Evolutionary conservation across 2,888 invertebrate species (phyloP).

Genomic region (Melitaea athalia): DNA sequence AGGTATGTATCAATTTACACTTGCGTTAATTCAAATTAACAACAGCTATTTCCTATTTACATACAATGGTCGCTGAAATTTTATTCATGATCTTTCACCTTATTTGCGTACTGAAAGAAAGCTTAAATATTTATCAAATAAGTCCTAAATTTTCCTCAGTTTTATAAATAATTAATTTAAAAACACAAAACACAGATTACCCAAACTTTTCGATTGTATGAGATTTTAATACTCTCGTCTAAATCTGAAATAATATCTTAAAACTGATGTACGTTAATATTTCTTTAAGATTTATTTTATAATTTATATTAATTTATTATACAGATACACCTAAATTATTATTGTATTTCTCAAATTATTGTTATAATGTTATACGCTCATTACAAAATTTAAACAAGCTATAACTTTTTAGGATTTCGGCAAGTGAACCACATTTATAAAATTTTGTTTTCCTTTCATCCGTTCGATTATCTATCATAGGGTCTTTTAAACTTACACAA

Average conservation of each 20-base stretch:
- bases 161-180: slow-evolving; percentile 2
- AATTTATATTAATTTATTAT: too few species aligned
- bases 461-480: too few species aligned
- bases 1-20: slow-evolving; percentile 38
- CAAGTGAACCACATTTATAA: too few species aligned
- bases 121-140: slow-evolving; percentile 17
- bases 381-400: too few species aligned
- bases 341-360: too few species aligned
- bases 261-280: neutral
- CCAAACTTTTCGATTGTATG: neutral
- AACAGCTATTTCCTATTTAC: slow-evolving; percentile 33
- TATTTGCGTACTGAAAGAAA: slow-evolving; percentile 53
- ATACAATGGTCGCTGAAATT: slow-evolving; percentile 46
- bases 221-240: neutral
- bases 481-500: too few species aligned
- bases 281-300: too few species aligned
- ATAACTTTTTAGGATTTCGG: too few species aligned
- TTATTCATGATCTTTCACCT: slow-evolving; percentile 49
- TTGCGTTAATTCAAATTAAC: slow-evolving; percentile 13
- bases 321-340: too few species aligned
- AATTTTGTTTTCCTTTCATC: too few species aligned
- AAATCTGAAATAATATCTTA: neutral
- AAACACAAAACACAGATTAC: neutral
- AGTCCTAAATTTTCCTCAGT: slow-evolving; percentile 4
- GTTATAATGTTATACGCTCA: too few species aligned